Evolutionary conservation across 2,797 vertebrate species (phyloP).

Genomic region (Euphonia xanthogaster): DNA sequence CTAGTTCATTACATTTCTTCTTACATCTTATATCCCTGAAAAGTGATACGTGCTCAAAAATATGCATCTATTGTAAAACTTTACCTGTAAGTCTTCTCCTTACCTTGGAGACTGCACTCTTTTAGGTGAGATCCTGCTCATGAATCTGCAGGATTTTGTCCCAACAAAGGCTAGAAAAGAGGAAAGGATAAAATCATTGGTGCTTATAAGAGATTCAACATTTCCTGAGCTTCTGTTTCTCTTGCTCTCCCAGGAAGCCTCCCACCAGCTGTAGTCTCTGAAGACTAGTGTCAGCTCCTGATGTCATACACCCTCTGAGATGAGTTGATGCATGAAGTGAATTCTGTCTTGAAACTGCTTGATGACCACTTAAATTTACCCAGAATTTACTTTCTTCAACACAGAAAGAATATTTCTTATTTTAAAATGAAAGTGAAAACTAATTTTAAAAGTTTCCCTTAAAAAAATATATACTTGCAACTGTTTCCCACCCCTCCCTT

Average conservation of each 20-base stretch:
- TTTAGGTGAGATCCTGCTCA: not conserved
- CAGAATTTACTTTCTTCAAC: not conserved
- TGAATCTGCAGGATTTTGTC: not conserved
- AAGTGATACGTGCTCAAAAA: not conserved
- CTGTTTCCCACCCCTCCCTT: rapidly evolving
- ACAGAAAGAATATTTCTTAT: not conserved
- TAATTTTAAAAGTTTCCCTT: not conserved
- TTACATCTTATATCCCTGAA: not conserved
- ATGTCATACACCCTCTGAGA: not conserved
- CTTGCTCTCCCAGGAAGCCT: not conserved
- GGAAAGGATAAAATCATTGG: not conserved
- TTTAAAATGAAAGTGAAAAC: not conserved
- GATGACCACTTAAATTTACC: not conserved
- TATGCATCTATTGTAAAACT: not conserved
- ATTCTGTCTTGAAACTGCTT: not conserved
- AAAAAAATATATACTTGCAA: not conserved
- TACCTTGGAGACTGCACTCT: not conserved
- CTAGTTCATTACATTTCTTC: not conserved
- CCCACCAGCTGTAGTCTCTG: not conserved
- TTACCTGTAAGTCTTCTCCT: not conserved
- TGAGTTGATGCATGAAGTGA: not conserved
- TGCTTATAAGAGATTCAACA: not conserved
- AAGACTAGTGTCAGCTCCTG: not conserved
- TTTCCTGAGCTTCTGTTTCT: not conserved
- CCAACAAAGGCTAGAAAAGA: not conserved